phyloP scores from a whole-genome alignment of 2,113 vertebrate species.

The Cyanoramphus novaezelandiae region DNA sequence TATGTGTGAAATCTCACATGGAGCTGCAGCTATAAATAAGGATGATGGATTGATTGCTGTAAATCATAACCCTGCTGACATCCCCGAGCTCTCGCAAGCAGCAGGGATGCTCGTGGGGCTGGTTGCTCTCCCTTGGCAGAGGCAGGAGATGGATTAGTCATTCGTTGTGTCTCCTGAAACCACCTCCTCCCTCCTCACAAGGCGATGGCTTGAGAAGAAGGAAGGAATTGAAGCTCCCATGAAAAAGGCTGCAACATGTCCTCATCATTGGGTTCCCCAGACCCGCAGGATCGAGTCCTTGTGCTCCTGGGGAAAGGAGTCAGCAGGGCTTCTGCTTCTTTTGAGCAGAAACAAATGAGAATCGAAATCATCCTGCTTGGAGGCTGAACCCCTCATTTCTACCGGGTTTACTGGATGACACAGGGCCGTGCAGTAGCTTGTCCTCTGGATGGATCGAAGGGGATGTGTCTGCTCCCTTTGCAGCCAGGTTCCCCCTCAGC shows the following conservation, averaged over 20 bases:
- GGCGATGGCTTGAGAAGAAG: background rate
- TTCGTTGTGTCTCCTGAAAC: background rate
- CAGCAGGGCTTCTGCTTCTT: background rate
- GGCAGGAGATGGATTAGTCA: constrained; percentile 28
- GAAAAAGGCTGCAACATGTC: background rate
- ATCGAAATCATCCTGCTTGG: background rate
- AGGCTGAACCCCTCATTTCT: background rate
- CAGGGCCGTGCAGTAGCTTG: background rate
- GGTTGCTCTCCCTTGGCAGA: constrained; percentile 40
- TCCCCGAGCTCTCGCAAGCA: background rate
- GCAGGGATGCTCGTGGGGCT: constrained; percentile 25
- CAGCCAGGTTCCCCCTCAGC: background rate
- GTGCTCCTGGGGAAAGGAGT: accelerated
- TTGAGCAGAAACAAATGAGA: background rate
- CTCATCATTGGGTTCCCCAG: background rate
- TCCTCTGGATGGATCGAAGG: background rate
- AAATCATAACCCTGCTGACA: constrained; percentile 40
- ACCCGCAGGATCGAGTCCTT: background rate
- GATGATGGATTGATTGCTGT: constrained; percentile 12
- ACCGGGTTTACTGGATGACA: background rate
- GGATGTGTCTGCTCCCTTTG: background rate
- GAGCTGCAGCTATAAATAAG: constrained; percentile 28
- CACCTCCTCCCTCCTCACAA: constrained; percentile 4
- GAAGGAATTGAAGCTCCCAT: background rate
- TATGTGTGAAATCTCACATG: background rate